Base-by-base conservation (phyloP, 2,888 invertebrate genomes). In the Synergus laeviventris region DNA sequence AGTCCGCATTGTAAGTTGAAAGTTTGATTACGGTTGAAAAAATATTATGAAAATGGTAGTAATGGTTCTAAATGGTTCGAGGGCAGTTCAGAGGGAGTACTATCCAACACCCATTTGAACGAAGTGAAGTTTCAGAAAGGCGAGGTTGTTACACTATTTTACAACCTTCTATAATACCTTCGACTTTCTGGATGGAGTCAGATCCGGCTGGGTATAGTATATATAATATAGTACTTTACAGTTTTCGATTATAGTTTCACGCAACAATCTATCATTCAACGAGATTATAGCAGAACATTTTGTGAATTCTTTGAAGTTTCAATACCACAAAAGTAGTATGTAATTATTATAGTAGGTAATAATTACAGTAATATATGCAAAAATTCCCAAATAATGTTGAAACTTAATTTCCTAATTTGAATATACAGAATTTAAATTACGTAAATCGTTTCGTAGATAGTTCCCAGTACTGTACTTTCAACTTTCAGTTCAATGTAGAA, bases 21-120 rank as follows among this genome's bases (percentile, higher is more conserved):
- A 62, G 16, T 62, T 38, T 62, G 12, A 62, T 62, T 38, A 38
- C 36, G 36, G 36, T 2, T 36, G 18, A 62, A 38, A 61, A 62
- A 62, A 62, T 62, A 38, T 62, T 9, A 38, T 62, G n/a, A 62
- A 38, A 2, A 38, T 62, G 61, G n/a, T 18, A 62, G 61, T n/a
- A 18, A 38, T 38, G 18, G 16, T 36, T 62, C 3, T n/a, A n/a
- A n/a, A n/a, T n/a, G n/a, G n/a, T n/a, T 38, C 11, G 11, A 8
- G 38, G n/a, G 38, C n/a, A 38, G 60, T 60, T 60, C 2, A 2
- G 14, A 60, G 16, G 1, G 60, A 36, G 56, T 18, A 7, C 18
- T 56, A 56, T 8, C 18, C 18, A 56, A 56, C 56, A 21, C 21
- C 56, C 18, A 56, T 21, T 59, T 11, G 59, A 11, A 59, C 21